A percentile compares a stretch with the other conserved stretches of the same genome.
phyloP scores from a whole-genome alignment of 2,113 vertebrate genomes.

The Verasper variegatus region DNA sequence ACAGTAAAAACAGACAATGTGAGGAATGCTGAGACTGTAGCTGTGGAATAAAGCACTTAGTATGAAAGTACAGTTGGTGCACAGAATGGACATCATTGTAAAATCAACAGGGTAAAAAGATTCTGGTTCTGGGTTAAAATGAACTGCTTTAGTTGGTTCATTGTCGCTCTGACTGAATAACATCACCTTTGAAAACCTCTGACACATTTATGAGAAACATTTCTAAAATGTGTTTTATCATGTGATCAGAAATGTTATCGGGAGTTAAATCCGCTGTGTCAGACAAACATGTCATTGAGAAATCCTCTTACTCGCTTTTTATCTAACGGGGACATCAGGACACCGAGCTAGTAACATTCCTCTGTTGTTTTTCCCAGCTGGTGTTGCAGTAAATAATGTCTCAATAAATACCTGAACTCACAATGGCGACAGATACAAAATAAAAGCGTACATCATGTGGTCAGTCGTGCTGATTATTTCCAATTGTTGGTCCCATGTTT shows the following conservation, averaged over 20 bases:
- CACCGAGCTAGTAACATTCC: constrained; percentile 30
- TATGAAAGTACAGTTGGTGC: constrained; percentile 28
- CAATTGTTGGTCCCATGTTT: constrained; percentile 5
- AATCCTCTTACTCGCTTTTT: background rate
- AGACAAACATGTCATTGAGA: background rate
- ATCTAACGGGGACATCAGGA: background rate
- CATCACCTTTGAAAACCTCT: background rate
- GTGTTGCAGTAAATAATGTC: constrained; percentile 2
- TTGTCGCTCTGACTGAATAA: background rate
- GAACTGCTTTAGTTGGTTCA: background rate
- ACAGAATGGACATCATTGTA: background rate
- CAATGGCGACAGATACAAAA: constrained; percentile 11
- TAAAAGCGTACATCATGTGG: background rate
- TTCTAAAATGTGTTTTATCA: background rate
- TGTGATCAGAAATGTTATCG: background rate
- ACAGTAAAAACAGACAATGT: background rate
- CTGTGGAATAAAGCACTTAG: constrained; percentile 62
- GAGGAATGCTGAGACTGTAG: constrained; percentile 8
- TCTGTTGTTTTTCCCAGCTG: background rate
- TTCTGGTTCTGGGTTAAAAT: background rate
- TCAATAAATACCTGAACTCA: constrained; percentile 17
- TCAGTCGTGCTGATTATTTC: background rate
- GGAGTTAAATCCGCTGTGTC: background rate
- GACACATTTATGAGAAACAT: background rate
- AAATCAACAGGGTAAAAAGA: constrained; percentile 4